Conservation (phyloP, 2,888 invertebrate genomes). For the Tiliacea citrago region DNA sequence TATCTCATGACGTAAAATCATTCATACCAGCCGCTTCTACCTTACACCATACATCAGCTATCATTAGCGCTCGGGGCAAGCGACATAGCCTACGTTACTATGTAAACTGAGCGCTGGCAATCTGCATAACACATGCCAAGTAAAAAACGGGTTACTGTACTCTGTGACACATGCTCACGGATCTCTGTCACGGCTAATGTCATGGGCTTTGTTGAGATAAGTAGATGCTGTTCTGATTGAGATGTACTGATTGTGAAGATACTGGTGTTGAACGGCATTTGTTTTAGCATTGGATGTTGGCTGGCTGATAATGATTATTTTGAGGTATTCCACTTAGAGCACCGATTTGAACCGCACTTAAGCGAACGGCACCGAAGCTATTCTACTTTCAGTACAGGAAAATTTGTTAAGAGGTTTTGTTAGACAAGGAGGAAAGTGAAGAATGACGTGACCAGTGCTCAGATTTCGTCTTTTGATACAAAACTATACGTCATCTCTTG, state of each 20-base stretch:
- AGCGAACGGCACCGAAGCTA: background rate
- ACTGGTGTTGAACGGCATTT: background rate
- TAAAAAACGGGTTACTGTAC: constrained; percentile 62
- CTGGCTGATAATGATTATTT: background rate
- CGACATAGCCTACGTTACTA: constrained; percentile 70
- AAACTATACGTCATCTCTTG: background rate
- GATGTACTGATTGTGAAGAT: constrained; percentile 33
- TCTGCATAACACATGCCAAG: constrained; percentile 73
- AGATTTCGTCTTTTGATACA: background rate
- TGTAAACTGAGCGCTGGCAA: constrained; percentile 69
- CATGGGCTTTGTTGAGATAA: constrained; percentile 46
- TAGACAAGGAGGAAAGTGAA: background rate
- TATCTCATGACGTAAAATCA: background rate
- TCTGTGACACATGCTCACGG: constrained; percentile 53
- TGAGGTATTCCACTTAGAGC: background rate
- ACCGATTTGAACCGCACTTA: background rate
- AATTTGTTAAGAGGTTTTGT: background rate
- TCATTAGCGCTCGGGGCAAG: constrained; percentile 74
- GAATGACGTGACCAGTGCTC: background rate
- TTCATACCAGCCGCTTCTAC: background rate
- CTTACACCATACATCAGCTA: constrained; percentile 59
- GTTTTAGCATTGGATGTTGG: background rate
- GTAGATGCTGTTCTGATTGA: constrained; percentile 36
- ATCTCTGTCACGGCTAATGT: constrained; percentile 35
- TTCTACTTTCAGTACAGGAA: background rate